phyloP scores from a whole-genome alignment of 2,888 invertebrate genomes.

The Callyntrura guangdongensis region DNA sequence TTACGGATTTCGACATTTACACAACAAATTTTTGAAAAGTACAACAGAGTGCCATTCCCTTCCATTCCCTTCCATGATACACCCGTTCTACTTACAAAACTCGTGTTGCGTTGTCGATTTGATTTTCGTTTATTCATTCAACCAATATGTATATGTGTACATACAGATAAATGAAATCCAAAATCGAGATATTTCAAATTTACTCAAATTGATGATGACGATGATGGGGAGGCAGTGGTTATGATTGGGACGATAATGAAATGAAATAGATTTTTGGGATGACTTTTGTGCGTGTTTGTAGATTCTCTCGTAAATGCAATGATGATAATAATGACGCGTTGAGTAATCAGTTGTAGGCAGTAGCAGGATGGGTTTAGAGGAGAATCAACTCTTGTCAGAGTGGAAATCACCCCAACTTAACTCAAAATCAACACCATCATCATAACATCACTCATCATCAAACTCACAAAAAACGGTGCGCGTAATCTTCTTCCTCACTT shows the following conservation, averaged over 20 bases:
- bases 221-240: not conserved
- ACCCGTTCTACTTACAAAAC: no score
- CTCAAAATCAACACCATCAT: not conserved
- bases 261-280: slow-evolving; percentile 44
- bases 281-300: slow-evolving; percentile 35
- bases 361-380: slow-evolving; percentile 4
- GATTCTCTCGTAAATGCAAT: not conserved
- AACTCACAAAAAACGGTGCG: slow-evolving; percentile 30
- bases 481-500: slow-evolving; percentile 25
- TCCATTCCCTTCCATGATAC: no score
- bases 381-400: slow-evolving; percentile 32
- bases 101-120: no score
- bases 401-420: slow-evolving; percentile 42
- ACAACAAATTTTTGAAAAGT: no score
- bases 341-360: slow-evolving; percentile 48
- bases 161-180: not conserved
- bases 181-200: slow-evolving; percentile 3
- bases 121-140: no score
- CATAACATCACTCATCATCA: slow-evolving; percentile 56
- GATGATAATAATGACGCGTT: slow-evolving; percentile 9
- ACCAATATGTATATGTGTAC: not conserved
- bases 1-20: no score
- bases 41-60: no score
- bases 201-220: not conserved
- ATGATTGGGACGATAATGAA: slow-evolving; percentile 30